phyloP scores from a whole-genome alignment of 2,888 invertebrate species.

The Rotaria socialis region DNA sequence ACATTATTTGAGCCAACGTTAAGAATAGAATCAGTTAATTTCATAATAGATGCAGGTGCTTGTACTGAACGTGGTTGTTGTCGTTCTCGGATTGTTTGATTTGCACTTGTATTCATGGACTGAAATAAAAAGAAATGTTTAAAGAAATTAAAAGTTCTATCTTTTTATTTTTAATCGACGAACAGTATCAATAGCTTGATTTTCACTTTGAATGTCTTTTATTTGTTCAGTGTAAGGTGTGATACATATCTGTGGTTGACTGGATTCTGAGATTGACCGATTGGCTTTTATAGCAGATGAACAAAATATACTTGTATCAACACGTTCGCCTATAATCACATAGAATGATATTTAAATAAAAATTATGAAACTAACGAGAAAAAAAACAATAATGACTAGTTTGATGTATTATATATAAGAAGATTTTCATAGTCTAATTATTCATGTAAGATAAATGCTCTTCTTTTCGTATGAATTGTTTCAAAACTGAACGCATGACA shows the following conservation, averaged over 20 bases:
- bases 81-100: background rate
- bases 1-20: slow-evolving; percentile 18
- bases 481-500: too few relatives aligned
- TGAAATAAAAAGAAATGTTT: background rate
- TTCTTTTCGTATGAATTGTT: too few relatives aligned
- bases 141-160: background rate
- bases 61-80: background rate
- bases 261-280: too few relatives aligned
- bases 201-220: slow-evolving; percentile 27
- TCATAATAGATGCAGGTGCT: background rate
- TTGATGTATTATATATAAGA: too few relatives aligned
- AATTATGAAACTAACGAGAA: background rate
- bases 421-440: too few relatives aligned
- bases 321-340: slow-evolving; percentile 12
- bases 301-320: slow-evolving; percentile 38
- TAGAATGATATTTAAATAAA: background rate
- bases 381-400: too few relatives aligned
- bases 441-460: too few relatives aligned
- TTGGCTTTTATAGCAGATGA: background rate
- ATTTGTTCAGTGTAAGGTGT: background rate
- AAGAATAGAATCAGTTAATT: slow-evolving; percentile 15
- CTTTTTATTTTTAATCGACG: background rate
- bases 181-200: slow-evolving; percentile 10
- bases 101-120: slow-evolving; percentile 15
- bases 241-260: background rate